Evolutionary conservation across 2,113 vertebrate genomes (phyloP).

Genomic region (Poeciliopsis retropinna): DNA sequence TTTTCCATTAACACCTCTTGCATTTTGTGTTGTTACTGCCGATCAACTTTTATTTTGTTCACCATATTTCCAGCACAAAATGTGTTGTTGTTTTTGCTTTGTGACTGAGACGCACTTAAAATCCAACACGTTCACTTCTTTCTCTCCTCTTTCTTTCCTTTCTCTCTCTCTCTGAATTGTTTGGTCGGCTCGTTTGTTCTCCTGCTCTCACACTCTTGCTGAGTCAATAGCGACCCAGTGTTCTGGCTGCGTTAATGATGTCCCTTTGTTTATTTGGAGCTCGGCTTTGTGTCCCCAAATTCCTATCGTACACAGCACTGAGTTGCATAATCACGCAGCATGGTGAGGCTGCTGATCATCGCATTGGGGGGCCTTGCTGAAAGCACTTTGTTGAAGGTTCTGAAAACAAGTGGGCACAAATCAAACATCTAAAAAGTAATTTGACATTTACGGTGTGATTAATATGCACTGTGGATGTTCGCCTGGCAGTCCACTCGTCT

Average conservation of each 20-base stretch:
- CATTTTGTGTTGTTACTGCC: neutral
- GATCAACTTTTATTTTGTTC: constrained; percentile 7
- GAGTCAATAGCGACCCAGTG: constrained; percentile 56
- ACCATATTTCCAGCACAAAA: constrained; percentile 22
- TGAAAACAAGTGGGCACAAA: constrained; percentile 1
- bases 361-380: constrained; percentile 1
- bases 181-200: constrained; percentile 43
- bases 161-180: constrained; percentile 16
- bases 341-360: constrained; percentile 13
- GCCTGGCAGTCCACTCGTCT: neutral
- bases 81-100: neutral
- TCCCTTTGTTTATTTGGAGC: constrained; percentile 55
- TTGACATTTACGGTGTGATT: neutral
- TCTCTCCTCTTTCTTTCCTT: constrained; percentile 1
- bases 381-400: constrained; percentile 18
- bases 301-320: constrained; percentile 42
- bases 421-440: neutral
- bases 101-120: neutral
- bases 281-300: constrained; percentile 61
- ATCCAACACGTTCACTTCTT: neutral
- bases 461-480: neutral
- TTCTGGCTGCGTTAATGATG: constrained; percentile 66
- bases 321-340: constrained; percentile 47
- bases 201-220: constrained; percentile 51
- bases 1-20: neutral